These are phyloP conservation scores for Phortica okadai DNA, from an alignment of 2,888 invertebrate genomes.

Conservation along the genomic window DNA sequence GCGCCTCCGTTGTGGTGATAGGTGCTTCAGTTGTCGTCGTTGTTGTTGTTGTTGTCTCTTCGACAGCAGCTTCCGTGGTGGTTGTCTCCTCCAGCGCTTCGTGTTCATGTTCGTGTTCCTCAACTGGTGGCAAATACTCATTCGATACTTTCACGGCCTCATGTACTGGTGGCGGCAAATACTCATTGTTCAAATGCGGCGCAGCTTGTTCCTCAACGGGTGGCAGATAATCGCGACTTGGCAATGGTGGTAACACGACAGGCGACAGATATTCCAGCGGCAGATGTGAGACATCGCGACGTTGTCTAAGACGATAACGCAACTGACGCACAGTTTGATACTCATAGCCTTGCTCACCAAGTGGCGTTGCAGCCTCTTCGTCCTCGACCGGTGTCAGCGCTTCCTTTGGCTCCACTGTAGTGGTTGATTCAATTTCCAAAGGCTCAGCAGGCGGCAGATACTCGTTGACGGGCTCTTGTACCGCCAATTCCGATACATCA, in stretches of 20 bases:
- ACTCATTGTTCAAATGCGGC: slow-evolving; percentile 10
- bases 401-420: slow-evolving; percentile 20
- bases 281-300: slow-evolving; percentile 71
- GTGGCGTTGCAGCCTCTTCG: background rate
- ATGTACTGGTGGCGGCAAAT: slow-evolving; percentile 37
- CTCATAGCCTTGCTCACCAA: slow-evolving; percentile 50
- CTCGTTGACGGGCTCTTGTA: slow-evolving; percentile 13
- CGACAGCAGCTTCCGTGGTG: slow-evolving; percentile 35
- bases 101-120: slow-evolving; percentile 28
- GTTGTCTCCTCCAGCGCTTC: slow-evolving; percentile 28
- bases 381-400: background rate
- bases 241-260: slow-evolving; percentile 62
- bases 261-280: slow-evolving; percentile 66
- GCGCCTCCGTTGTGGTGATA: slow-evolving; percentile 39
- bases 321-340: slow-evolving; percentile 51
- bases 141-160: slow-evolving; percentile 56
- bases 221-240: slow-evolving; percentile 66
- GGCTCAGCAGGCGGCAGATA: slow-evolving; percentile 39
- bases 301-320: slow-evolving; percentile 50
- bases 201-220: slow-evolving; percentile 64
- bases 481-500: slow-evolving; percentile 43
- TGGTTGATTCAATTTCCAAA: background rate
- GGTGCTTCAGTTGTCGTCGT: slow-evolving; percentile 31
- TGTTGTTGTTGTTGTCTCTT: slow-evolving; percentile 36
- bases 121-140: slow-evolving; percentile 61